Evolutionary conservation across 2,113 vertebrate species (phyloP), one percentile per base, ranked within the genome.

Genomic region (Megaceryle torquata): DNA sequence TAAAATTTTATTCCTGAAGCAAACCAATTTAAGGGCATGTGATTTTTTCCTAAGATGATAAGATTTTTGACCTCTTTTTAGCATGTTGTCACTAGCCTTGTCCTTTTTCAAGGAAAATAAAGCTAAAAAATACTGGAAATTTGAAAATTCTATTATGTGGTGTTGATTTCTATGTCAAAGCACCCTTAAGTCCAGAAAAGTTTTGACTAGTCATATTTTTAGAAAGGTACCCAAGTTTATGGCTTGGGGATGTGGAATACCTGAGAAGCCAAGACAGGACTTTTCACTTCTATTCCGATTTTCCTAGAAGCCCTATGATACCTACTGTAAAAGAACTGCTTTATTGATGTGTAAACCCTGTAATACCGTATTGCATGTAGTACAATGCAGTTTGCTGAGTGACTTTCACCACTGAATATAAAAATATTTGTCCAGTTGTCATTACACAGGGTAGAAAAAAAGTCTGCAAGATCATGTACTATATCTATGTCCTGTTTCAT

Each of bases 401-500:
- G n/a, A 24, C 13, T 53, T 82, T 93, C 50, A 53, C 10, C 13
- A 69, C 70, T 39, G 44, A 90, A 96, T 95, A 89, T 57, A 87
- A 76, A 95, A 95, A 53, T 87, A 93, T 92, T 95, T 97, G 41
- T 43, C 50, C 68, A 70, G 33, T 11, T 86, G 50, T 37, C 17
- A 78, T 93, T 93, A 88, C 29, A 63, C 6, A 53, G 15, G 8
- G 29, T 53, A 86, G 59, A 69, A 91, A 93, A 91, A 70, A 56
- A 59, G 50, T 43, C 28, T 61, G 5, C 25, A 86, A 89, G 56
- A 93, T 92, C 65, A 75, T 14, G 15, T 75, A 83, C 59, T 91
- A 29, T 87, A 89, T 60, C 17, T 69, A 51, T 95, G 77, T 61
- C n/a, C 6, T 25, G 17, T 80, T 95, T 85, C 10, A 39, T 44